Evolutionary conservation across 2,797 vertebrate species (phyloP), one percentile per base, ranked within the genome.

Genomic region (Scomberomorus guttatus): DNA sequence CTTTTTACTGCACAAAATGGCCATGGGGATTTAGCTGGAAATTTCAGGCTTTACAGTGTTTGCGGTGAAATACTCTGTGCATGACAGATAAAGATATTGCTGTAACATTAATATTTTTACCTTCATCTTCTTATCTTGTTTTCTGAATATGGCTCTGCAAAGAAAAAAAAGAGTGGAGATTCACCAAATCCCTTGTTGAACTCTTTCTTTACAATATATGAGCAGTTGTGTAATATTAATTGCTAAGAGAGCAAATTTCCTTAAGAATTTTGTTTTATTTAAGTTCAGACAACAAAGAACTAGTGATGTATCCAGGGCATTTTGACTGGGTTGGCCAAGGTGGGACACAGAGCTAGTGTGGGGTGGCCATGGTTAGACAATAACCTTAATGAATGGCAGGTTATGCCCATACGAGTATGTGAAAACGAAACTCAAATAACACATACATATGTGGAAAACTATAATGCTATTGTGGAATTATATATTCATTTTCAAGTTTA

Each of bases 21-120:
- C 81, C 71, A 65, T 24, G 18, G 81, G 80, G 77, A 82, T 59
- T 75, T 56, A 75, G 67, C 67, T 27, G n/a, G 44, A 63, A 39
- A 54, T 76, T 76, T 76, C 27, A 63, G 61, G 61, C 62, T 65
- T 75, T 56, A 62, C 61, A 44, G 54, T 80, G 79, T 84, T 77
- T 76, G 55, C 73, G 61, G 62, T 63, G 27, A 84, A 80, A 83
- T 77, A 59, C 48, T 71, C 66, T 79, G 64, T 54, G 75, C 68
- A 77, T 79, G 62, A 80, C 48, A 76, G 70, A 86, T 80, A 75
- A 79, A 83, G 60, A 79, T 80, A 61, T 74, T 85, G 58, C 81
- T 81, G 37, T 75, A 58, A 60, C 37, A 65, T 87, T 76, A 61
- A 85, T 77, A 75, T 72, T 76, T 82, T 81, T 81, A 86, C 65